Evolutionary conservation across 1,140 invertebrate genomes (phyloP).

Genomic region (Hypothenemus hampei): DNA sequence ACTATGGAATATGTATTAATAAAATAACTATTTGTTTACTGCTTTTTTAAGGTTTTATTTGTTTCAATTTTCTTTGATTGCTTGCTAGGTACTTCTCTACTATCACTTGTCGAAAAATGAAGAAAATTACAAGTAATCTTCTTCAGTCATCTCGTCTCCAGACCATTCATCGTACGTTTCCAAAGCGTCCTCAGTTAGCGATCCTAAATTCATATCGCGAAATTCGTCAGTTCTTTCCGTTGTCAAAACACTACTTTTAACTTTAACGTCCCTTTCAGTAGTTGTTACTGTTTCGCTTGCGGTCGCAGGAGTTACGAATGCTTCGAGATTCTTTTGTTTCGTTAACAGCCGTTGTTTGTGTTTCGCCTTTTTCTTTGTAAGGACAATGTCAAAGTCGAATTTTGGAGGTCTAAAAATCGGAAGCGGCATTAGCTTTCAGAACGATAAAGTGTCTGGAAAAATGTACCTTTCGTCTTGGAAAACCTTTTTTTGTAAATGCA

Average conservation of each 20-base stretch:
- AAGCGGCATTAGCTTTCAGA: too few species aligned
- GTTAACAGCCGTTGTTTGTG: conserved; percentile 29
- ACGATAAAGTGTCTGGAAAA: too few species aligned
- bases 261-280: conserved; percentile 2
- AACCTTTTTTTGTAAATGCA: conserved; percentile 55
- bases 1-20: too few species aligned
- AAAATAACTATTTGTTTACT: too few species aligned
- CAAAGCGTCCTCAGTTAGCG: conserved; percentile 6
- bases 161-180: conserved; percentile 14
- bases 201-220: neutral
- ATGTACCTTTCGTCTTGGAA: conserved; percentile 54
- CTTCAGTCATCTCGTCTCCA: conserved; percentile 9
- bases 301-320: conserved; percentile 19
- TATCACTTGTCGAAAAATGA: too few species aligned
- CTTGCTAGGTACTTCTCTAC: too few species aligned
- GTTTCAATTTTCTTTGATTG: too few species aligned
- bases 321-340: conserved; percentile 34
- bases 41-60: too few species aligned
- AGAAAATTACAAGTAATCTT: conserved; percentile 8
- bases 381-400: conserved; percentile 35
- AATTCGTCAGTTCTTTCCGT: conserved; percentile 7
- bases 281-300: conserved; percentile 3
- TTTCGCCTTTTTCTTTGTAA: conserved; percentile 35
- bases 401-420: conserved; percentile 39
- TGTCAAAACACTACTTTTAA: neutral